These are phyloP conservation scores for Hyles lineata DNA, from an alignment of 2,888 invertebrate species.

Conservation along the genomic window DNA sequence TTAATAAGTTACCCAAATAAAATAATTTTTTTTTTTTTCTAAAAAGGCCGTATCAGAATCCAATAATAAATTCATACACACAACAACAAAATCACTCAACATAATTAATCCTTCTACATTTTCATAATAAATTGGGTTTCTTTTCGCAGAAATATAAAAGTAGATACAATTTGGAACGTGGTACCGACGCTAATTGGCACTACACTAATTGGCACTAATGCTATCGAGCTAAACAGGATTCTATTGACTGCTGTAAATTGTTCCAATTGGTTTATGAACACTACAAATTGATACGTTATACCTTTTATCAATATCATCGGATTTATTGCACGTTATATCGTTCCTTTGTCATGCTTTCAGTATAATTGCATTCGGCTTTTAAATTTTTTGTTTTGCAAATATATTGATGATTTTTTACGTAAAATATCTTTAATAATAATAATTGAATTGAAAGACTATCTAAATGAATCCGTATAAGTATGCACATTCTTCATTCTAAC, in stretches of 20 bases:
- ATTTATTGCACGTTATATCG: no score
- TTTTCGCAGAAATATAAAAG: neutral
- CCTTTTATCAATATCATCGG: neutral
- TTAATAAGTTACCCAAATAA: no score
- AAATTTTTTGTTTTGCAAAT: no score
- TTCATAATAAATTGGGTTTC: neutral
- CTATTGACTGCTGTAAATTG: neutral
- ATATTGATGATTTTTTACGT: no score
- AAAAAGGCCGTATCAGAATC: no score
- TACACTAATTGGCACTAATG: slow-evolving; percentile 13
- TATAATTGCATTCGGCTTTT: no score
- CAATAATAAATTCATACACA: neutral
- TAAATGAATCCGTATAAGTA: no score
- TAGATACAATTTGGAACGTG: neutral
- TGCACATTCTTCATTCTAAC: no score
- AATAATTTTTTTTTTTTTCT: no score
- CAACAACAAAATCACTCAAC: neutral
- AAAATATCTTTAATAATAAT: no score
- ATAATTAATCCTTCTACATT: neutral
- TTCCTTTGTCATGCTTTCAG: no score
- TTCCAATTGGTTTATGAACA: neutral
- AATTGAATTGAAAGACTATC: no score
- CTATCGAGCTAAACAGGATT: slow-evolving; percentile 9
- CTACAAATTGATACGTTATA: neutral
- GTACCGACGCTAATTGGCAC: neutral